Base-by-base conservation (phyloP, 2,113 vertebrate genomes). In the Sclerurus mexicanus region DNA sequence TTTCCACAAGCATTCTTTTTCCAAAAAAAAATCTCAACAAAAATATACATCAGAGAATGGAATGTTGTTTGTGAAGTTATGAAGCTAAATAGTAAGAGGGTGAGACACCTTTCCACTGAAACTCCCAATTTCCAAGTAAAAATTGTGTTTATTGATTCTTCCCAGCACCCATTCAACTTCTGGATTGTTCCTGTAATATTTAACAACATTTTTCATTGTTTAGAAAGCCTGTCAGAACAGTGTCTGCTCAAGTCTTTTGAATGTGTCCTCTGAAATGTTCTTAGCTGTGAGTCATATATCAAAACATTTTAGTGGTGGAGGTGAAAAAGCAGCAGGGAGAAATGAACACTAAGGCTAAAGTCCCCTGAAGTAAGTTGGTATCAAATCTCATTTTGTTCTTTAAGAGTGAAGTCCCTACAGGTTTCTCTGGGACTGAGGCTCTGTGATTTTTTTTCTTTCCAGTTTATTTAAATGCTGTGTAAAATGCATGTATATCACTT, bases 31-130 rank as follows among this genome's bases (percentile, higher is more conserved):
- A 93, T 59, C 60, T 71, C 63, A 95, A 95, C 58, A 93, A 71
- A 96, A 97, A 96, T 92, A 97, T 90, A 96, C 94, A 73, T 72
- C 53, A 72, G 62, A 73, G 80, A 94, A 66, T 58, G 90, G 94
- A 96, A 96, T 96, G 83, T 94, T 95, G 64, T 92, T 93, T 93
- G 49, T 90, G 13, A 77, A 81, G 79, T 64, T 81, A 30, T 11
- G 47, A 81, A 78, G 39, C 44, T 92, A 49, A 94, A 86, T 40
- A 68, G 31, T 59, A 53, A 60, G 16, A 46, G 85, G 6, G 8
- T 87, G 83, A 95, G 60, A 87, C 33, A 84, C 27, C 23, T 28
- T 83, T 92, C 23, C 22, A 47, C 33, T 63, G 21, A 59, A 93
- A 87, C n/a, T 78, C 80, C 60, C 56, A 5, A 84, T 95, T 95